Evolutionary conservation across 2,113 vertebrate species (phyloP).

Genomic region (Arenaria interpres): DNA sequence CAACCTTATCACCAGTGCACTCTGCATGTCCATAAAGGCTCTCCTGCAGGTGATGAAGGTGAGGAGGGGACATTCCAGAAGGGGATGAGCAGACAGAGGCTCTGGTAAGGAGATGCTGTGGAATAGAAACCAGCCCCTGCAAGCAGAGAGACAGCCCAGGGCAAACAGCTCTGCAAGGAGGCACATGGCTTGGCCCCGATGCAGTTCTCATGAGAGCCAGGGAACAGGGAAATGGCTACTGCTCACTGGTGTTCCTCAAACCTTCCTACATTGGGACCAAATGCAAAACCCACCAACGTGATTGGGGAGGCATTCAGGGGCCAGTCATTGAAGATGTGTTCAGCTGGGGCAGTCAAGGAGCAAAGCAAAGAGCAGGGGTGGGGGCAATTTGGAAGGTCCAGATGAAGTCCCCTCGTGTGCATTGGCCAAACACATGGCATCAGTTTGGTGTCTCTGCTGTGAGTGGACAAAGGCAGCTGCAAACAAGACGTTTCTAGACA

Average conservation of each 20-base stretch:
- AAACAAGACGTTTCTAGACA: background rate
- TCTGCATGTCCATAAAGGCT: background rate
- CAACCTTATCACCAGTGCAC: background rate
- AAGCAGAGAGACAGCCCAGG: background rate
- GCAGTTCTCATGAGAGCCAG: background rate
- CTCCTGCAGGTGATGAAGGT: background rate
- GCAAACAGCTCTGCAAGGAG: background rate
- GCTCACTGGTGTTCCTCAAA: background rate
- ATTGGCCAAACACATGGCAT: background rate
- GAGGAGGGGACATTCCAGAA: background rate
- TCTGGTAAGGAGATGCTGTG: background rate
- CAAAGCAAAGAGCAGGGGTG: background rate
- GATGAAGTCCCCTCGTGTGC: fast-evolving
- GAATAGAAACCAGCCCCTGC: background rate
- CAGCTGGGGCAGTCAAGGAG: background rate
- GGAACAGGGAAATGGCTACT: fast-evolving
- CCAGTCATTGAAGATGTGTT: background rate
- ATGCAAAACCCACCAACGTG: background rate
- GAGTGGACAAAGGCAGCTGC: background rate
- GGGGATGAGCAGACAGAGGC: background rate
- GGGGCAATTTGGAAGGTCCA: background rate
- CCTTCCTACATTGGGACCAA: background rate
- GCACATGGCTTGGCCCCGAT: background rate
- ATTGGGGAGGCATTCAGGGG: background rate
- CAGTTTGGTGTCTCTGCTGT: background rate